phyloP scores from a whole-genome alignment of 2,797 vertebrate species.

The Leptoclinus maculatus region DNA sequence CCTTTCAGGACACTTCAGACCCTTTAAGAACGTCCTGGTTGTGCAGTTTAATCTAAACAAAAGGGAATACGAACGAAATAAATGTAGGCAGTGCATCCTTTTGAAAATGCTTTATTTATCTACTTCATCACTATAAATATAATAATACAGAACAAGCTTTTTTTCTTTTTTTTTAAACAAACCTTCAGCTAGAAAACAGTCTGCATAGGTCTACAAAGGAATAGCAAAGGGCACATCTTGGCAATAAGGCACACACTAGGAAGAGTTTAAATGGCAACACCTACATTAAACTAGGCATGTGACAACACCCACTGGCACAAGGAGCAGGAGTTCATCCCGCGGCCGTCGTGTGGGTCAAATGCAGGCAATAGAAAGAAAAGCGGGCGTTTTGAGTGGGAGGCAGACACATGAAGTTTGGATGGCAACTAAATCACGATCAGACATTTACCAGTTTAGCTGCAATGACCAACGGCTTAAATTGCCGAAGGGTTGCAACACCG shows the following conservation, averaged over 20 bases:
- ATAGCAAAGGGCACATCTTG: constrained; percentile 85
- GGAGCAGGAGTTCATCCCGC: constrained; percentile 29
- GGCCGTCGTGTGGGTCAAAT: constrained; percentile 57
- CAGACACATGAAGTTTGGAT: constrained; percentile 20
- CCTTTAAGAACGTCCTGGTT: constrained; percentile 2
- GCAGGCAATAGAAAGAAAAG: constrained; percentile 60
- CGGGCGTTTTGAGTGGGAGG: constrained; percentile 52
- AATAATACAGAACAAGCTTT: constrained; percentile 87
- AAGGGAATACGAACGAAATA: constrained; percentile 7
- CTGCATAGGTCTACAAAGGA: constrained; percentile 81
- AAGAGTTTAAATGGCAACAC: constrained; percentile 68
- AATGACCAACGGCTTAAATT: constrained; percentile 36
- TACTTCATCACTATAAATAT: constrained; percentile 93
- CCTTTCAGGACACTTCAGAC: constrained; percentile 10
- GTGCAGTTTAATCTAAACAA: constrained; percentile 29
- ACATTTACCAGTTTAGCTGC: constrained; percentile 33
- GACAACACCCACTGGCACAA: constrained; percentile 48
- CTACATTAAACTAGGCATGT: constrained; percentile 78
- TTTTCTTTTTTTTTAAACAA: constrained; percentile 78
- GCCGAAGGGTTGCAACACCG: constrained; percentile 1
- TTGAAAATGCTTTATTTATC: constrained; percentile 97
- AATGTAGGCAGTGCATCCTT: constrained; percentile 62
- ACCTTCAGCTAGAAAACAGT: constrained; percentile 87
- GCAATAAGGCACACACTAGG: constrained; percentile 87
- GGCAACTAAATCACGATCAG: constrained; percentile 26